Conservation (phyloP, 2,797 vertebrate genomes). For the Chaunax sp. region DNA sequence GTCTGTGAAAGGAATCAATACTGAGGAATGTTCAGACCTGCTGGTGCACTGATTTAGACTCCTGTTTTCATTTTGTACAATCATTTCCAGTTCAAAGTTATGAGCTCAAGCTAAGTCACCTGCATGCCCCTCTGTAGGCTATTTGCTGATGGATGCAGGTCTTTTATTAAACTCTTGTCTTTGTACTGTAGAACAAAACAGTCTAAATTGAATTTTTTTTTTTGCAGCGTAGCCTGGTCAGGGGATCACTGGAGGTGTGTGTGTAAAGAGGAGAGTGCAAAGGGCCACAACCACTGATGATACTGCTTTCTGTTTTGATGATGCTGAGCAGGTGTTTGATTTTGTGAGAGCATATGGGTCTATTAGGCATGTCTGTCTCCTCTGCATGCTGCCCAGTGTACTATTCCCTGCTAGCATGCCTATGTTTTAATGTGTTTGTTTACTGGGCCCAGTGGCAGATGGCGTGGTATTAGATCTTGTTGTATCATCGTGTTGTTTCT, state of each 20-base stretch:
- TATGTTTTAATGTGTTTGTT: constrained; percentile 73
- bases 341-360: constrained; percentile 73
- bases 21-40: constrained; percentile 43
- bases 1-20: constrained; percentile 44
- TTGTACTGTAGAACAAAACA: background rate
- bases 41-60: constrained; percentile 33
- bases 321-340: constrained; percentile 72
- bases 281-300: constrained; percentile 46
- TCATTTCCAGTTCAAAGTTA: constrained; percentile 21
- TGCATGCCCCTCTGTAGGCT: background rate
- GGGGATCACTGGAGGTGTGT: constrained; percentile 14
- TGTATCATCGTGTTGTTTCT: constrained; percentile 49
- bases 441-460: constrained; percentile 65
- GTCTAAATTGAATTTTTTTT: constrained; percentile 3
- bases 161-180: background rate
- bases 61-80: constrained; percentile 50
- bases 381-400: constrained; percentile 52
- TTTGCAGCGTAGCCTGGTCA: background rate
- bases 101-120: constrained; percentile 26
- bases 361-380: constrained; percentile 65
- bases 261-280: constrained; percentile 41
- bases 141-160: constrained; percentile 5
- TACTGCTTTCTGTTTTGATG: constrained; percentile 65
- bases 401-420: constrained; percentile 53
- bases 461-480: constrained; percentile 59